Percentiles rank a stretch among this genome's conserved stretches.
Conservation (phyloP, 2,113 vertebrate genomes). For the Vombatus ursinus region DNA sequence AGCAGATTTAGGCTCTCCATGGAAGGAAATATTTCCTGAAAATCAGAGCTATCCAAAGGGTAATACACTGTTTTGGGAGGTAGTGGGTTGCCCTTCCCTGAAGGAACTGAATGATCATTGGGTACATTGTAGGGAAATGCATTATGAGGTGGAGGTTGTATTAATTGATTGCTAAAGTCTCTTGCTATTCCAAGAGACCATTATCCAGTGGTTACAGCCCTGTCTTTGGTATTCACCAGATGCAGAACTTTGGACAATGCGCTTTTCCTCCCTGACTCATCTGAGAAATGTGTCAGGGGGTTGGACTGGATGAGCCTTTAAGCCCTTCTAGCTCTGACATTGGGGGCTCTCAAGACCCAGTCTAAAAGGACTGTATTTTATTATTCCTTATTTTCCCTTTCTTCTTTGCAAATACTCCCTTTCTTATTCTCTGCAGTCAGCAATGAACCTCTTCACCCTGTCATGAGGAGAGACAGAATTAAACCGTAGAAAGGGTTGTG, state of each 20-base stretch:
- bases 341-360: constrained; percentile 27
- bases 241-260: not conserved
- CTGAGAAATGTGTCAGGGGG: not conserved
- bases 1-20: not conserved
- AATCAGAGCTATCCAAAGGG: not conserved
- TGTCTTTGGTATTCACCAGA: not conserved
- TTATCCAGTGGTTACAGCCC: not conserved
- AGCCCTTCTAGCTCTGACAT: not conserved
- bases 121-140: not conserved
- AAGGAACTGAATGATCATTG: not conserved
- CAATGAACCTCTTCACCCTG: constrained; percentile 65
- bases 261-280: not conserved
- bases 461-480: constrained; percentile 56
- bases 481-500: constrained; percentile 54
- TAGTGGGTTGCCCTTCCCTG: not conserved
- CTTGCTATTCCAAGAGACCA: not conserved
- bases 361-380: constrained; percentile 52
- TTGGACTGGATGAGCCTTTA: not conserved
- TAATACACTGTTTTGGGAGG: not conserved
- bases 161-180: not conserved
- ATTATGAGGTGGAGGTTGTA: not conserved
- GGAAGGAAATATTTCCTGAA: not conserved
- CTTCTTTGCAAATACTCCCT: not conserved
- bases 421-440: constrained; percentile 42
- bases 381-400: constrained; percentile 56